Base-by-base conservation (phyloP, 2,113 vertebrate genomes). In the Lophochroa leadbeateri region DNA sequence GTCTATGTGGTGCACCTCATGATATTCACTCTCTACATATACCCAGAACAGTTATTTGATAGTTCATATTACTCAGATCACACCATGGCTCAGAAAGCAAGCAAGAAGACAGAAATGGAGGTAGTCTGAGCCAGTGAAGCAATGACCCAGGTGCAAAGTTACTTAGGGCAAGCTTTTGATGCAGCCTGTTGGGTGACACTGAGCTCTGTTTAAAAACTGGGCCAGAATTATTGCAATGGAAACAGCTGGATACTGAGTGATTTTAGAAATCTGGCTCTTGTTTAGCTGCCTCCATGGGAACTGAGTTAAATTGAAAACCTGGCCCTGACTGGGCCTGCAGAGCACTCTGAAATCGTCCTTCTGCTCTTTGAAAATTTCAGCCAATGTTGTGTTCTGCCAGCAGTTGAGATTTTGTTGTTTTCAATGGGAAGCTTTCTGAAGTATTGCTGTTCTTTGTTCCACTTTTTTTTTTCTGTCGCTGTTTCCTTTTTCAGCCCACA, bases 281-380 rank as follows among this genome's bases (percentile, higher is more conserved):
- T 84, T 92, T 79, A 88, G 83, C 61, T 94, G 72, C 72, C 72
- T 95, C 83, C 77, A 79, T 91, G 81, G 81, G 80, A 94, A 86
- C 83, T 63, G 83, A 94, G 55, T 52, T 94, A 83, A 86, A 81
- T 72, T 92, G 88, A 96, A 95, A 96, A 76, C 44, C 70, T 95
- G 74, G 86, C 70, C 89, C 87, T 60, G 44, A 64, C 52, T 81
- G 64, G 83, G 72, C 61, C 86, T 76, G 49, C 77, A 87, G 77
- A 92, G 80, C 44, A 69, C 52, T 93, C 90, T 49, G 88, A 91
- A 94, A 86, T 23, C 58, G 68, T 47, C 64, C 82, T 94, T 86
- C 77, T 94, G 72, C 65, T 94, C 61, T 91, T 80, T 46, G 55
- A 81, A 95, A 94, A 92, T 92, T 82, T 82, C 84, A 91, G 53